Evolutionary conservation across 2,888 invertebrate genomes (phyloP), one percentile per base, ranked within the genome.

Genomic region (Smittia sp.): DNA sequence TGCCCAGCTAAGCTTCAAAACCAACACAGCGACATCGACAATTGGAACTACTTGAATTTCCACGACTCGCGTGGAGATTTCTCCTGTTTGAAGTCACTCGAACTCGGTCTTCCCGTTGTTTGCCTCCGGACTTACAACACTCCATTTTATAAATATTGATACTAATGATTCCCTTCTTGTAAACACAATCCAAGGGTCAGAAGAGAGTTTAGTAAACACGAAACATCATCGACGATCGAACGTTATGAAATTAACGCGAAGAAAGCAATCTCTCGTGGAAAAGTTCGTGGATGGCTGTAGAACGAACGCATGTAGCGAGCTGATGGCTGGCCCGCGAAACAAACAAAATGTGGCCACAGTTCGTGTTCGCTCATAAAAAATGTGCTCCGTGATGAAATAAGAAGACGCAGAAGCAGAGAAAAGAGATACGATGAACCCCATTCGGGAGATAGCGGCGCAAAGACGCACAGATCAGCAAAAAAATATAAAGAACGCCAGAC

Each of bases 171-270:
- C 22, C 13, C 22, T 58, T 22, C 6, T 32, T 62, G 39, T 72
- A 72, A 72, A 72, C 72, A 72, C 7, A 22, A 1, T 58, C 9
- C 72, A 72, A 72, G 72, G 72, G 72, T 72, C 72, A 54, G 32
- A 58, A 62, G 46, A n/a, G n/a, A 66, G 7, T 39, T 66, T 39
- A 38, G 32, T 32, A 66, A 66, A 66, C 63, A 63, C 15, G 63
- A 22, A 63, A n/a, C 25, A 63, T 27, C 25, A 63, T 27, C 25
- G 63, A 22, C 20, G 24, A 22, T 24, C n/a, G 63, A 62, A 27
- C 7, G 22, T 63, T 9, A 27, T 2, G 63, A 63, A 63, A 63
- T 25, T 25, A 25, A 63, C 1, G 13, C 24, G 58, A 58, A 58
- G 22, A 70, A 70, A 69, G 52, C 52, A 7, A 32, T 11, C 11